Percentiles rank a stretch among this genome's conserved stretches.
Conservation (phyloP, 2,797 vertebrate genomes). For the Paratrypauchen microcephalus region DNA sequence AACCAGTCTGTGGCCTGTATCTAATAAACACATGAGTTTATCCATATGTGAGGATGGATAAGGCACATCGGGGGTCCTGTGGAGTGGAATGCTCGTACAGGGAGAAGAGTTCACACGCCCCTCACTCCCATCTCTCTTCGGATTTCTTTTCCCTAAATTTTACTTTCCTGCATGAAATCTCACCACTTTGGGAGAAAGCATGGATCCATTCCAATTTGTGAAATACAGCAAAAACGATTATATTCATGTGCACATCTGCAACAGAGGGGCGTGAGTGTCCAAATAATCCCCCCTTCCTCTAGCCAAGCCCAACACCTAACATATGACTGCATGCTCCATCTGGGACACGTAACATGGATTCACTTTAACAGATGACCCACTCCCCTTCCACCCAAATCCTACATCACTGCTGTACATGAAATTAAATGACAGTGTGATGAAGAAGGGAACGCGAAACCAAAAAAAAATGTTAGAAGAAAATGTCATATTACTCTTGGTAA, state of each 20-base stretch:
- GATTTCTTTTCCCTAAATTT: conserved; percentile 29
- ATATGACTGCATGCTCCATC: conserved; percentile 20
- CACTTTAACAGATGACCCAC: conserved; percentile 15
- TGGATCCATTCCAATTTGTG: conserved; percentile 10
- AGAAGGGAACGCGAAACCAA: conserved; percentile 19
- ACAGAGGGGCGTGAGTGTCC: conserved; percentile 13
- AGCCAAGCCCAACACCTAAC: conserved; percentile 15
- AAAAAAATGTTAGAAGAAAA: conserved; percentile 60
- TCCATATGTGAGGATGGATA: conserved; percentile 20
- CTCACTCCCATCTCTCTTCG: conserved; percentile 25
- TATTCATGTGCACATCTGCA: conserved; percentile 34
- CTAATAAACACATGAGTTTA: conserved; percentile 9
- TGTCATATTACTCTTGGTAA: conserved; percentile 62
- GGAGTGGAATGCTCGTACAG: conserved; percentile 27
- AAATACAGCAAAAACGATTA: conserved; percentile 25
- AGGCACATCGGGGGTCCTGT: conserved; percentile 19
- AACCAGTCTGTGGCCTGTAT: not conserved
- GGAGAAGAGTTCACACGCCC: conserved; percentile 41
- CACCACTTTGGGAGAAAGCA: conserved; percentile 21
- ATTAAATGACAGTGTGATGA: conserved; percentile 30
- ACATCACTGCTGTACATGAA: conserved; percentile 11
- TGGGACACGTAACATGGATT: conserved; percentile 39
- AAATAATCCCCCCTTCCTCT: conserved; percentile 7
- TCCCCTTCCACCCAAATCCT: conserved; percentile 8
- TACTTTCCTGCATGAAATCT: conserved; percentile 40